A percentile compares a stretch with the other conserved stretches of the same genome.
Conservation (phyloP, 2,888 invertebrate species). For the Lacanobia wlatinum region DNA sequence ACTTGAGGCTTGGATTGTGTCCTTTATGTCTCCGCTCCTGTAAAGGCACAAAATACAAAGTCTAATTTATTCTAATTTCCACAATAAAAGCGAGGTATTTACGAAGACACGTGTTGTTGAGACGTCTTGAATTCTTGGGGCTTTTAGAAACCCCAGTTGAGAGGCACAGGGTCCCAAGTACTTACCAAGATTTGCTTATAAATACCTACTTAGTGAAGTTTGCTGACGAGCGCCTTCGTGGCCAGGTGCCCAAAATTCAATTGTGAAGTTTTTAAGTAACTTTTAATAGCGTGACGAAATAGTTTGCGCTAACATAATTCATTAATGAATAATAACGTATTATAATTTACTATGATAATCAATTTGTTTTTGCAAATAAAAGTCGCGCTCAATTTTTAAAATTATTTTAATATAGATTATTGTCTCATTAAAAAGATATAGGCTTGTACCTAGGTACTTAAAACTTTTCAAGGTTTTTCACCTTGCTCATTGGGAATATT, state of each 20-base stretch:
- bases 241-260: conserved; percentile 33
- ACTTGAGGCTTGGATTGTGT: neutral
- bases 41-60: conserved; percentile 17
- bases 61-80: conserved; percentile 45
- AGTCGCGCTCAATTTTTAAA: neutral
- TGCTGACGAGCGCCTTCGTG: conserved; percentile 36
- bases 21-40: neutral
- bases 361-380: neutral
- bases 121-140: conserved; percentile 36
- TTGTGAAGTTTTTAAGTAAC: conserved; percentile 32
- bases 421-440: neutral
- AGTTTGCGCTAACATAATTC: neutral
- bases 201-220: conserved; percentile 57
- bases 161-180: conserved; percentile 23
- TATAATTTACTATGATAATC: no score
- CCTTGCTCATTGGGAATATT: conserved; percentile 23
- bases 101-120: conserved; percentile 47
- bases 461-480: conserved; percentile 5
- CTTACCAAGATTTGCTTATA: conserved; percentile 58
- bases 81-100: conserved; percentile 28
- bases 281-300: conserved; percentile 12
- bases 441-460: neutral
- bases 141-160: conserved; percentile 28
- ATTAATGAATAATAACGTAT: neutral
- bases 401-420: neutral